Base-by-base conservation (phyloP, 2,797 vertebrate species). In the Rhinogobio ventralis region DNA sequence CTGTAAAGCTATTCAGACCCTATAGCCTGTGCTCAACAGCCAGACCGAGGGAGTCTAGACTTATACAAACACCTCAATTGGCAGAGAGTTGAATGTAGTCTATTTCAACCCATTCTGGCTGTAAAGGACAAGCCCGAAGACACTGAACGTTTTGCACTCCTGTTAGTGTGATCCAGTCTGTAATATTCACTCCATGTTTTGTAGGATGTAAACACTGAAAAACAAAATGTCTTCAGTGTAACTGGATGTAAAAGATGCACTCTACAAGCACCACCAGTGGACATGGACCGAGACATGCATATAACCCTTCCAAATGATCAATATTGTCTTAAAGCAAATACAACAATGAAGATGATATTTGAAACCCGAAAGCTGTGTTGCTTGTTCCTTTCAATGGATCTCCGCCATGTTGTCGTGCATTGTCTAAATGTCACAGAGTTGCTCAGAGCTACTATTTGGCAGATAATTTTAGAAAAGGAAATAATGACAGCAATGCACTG, bases 271-370 rank as follows among this genome's bases (percentile, higher is more conserved):
- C 55, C 92, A 91, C 91, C 91, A 89, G 92, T 89, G 92, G 94
- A 95, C 93, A 85, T 90, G 91, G 88, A 92, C 77, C 89, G 81
- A 88, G 90, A 89, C 36, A 91, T 89, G 88, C 90, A 92, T 94
- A 93, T 94, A 93, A 92, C 90, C 91, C 88, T 93, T 93, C 86
- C 91, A 93, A 93, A 93, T 92, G 91, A 90, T 92, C 89, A 94
- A 94, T 93, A 90, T 91, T 90, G 86, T 64, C 62, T 8, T 30
- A 64, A 30, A 17, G 62, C 92, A 92, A 93, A 90, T 92, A 92
- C 90, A 93, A 91, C 91, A 94, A 95, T 94, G 92, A 95, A 94
- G 91, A 94, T 93, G 93, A 93, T 92, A 90, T 93, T 89, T 90
- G 88, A 93, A 91, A 81, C 88, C 85, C 42, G 39, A 93, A 91